Evolutionary conservation across 2,113 vertebrate genomes (phyloP).

Genomic region (Gallinago paraguaiae): DNA sequence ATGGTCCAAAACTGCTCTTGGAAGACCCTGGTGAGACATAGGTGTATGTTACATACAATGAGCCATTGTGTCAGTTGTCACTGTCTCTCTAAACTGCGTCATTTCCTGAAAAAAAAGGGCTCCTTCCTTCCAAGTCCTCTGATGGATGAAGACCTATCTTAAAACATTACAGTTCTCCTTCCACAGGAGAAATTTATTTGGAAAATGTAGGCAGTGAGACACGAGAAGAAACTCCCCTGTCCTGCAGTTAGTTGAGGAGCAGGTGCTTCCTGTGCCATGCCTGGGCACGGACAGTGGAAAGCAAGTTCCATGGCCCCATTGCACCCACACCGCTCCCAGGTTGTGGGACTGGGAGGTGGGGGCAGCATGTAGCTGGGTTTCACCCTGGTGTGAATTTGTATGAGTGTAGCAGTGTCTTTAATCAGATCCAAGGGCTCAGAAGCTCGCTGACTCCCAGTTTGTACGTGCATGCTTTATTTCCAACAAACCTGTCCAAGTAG

Average conservation of each 20-base stretch:
- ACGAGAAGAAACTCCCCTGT: not conserved
- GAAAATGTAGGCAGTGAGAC: not conserved
- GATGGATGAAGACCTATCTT: not conserved
- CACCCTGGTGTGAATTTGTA: not conserved
- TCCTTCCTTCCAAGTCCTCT: not conserved
- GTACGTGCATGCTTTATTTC: not conserved
- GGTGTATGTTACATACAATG: not conserved
- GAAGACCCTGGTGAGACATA: not conserved
- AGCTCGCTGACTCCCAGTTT: not conserved
- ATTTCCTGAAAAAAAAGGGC: not conserved
- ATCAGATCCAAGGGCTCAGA: not conserved
- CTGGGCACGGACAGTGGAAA: not conserved
- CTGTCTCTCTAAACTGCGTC: not conserved
- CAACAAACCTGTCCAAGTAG: not conserved
- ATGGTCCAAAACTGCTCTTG: not conserved
- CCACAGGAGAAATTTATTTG: not conserved
- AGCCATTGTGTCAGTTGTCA: not conserved
- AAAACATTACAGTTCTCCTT: not conserved
- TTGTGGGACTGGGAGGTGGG: not conserved
- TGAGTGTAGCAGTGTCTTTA: not conserved
- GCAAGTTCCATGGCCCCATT: rapidly evolving
- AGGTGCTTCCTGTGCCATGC: not conserved
- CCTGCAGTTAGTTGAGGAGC: not conserved
- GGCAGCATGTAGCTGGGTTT: not conserved
- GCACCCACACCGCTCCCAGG: rapidly evolving